Percentiles rank a stretch among this genome's conserved stretches.
Conservation (phyloP, 1,140 invertebrate species). For the Caenorhabditis elegans region DNA sequence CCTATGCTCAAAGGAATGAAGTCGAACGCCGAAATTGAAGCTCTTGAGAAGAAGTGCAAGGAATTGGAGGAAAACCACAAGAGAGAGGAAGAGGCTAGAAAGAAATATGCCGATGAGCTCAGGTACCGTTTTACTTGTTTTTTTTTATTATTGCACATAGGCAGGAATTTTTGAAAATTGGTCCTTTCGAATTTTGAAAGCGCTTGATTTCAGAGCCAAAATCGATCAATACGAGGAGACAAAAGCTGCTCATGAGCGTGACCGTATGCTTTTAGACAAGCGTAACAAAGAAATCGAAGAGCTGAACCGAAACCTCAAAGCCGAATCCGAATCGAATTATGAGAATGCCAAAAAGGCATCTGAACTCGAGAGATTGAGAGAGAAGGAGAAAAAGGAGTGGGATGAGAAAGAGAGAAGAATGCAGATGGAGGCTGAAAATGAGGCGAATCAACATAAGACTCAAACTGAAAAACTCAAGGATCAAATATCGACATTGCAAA, state of each 20-base stretch:
- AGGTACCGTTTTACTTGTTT: not conserved
- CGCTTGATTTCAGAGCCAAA: conserved; percentile 45
- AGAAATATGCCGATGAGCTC: conserved; percentile 58
- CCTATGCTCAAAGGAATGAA: conserved; percentile 81
- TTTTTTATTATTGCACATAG: no score
- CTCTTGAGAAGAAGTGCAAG: conserved; percentile 89
- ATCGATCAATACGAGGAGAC: conserved; percentile 53
- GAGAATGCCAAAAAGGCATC: conserved; percentile 31
- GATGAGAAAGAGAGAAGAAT: conserved; percentile 51
- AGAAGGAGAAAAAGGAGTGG: conserved; percentile 42
- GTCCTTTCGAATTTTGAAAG: no score
- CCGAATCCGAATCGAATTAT: conserved; percentile 36
- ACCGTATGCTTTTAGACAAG: conserved; percentile 42
- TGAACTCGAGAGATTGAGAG: conserved; percentile 47
- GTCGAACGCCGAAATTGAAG: conserved; percentile 96
- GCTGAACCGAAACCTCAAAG: conserved; percentile 51
- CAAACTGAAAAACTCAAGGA: conserved; percentile 9
- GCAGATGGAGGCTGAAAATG: conserved; percentile 44
- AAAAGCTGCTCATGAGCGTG: conserved; percentile 46
- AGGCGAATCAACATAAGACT: conserved; percentile 14
- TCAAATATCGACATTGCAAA: not conserved
- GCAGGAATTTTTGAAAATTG: no score
- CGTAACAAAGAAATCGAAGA: conserved; percentile 55
- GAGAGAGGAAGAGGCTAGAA: conserved; percentile 24
- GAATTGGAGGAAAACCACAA: conserved; percentile 71